Conservation (phyloP, 2,113 vertebrate species). For the Thryonomys swinderianus region DNA sequence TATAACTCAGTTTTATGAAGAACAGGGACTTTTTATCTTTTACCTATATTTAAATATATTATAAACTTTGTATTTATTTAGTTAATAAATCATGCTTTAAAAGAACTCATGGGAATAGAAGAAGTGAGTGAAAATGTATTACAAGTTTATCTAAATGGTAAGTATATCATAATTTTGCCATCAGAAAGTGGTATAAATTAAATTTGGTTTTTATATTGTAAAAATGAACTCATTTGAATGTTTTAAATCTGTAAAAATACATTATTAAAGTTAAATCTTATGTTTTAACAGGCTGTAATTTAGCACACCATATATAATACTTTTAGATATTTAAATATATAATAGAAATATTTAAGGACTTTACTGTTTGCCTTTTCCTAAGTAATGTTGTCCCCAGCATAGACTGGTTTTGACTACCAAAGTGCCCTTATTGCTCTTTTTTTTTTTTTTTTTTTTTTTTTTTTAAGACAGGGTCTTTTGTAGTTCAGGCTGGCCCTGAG, state of each 20-base stretch:
- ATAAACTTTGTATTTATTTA: constrained; percentile 36
- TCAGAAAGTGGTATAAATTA: neutral
- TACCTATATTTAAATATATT: neutral
- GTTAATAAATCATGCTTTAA: constrained; percentile 92
- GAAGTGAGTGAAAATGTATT: constrained; percentile 90
- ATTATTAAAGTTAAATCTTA: neutral
- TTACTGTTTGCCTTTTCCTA: neutral
- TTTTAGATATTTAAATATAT: constrained; percentile 6
- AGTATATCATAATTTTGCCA: constrained; percentile 70
- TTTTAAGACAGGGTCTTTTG: too few relatives aligned
- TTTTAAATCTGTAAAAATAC: constrained; percentile 15
- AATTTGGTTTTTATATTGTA: neutral
- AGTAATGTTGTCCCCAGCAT: neutral
- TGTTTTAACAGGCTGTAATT: neutral
- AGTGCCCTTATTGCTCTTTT: neutral
- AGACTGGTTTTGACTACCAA: constrained; percentile 3
- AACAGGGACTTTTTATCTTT: neutral
- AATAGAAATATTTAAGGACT: neutral
- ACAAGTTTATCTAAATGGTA: constrained; percentile 95
- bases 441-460: too few relatives aligned
- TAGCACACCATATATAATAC: neutral
- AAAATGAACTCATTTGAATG: constrained; percentile 3
- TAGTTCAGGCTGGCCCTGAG: too few relatives aligned
- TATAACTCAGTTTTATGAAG: neutral
- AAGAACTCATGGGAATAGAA: constrained; percentile 89